phyloP scores from a whole-genome alignment of 2,113 vertebrate genomes.

The Columba janthina region DNA sequence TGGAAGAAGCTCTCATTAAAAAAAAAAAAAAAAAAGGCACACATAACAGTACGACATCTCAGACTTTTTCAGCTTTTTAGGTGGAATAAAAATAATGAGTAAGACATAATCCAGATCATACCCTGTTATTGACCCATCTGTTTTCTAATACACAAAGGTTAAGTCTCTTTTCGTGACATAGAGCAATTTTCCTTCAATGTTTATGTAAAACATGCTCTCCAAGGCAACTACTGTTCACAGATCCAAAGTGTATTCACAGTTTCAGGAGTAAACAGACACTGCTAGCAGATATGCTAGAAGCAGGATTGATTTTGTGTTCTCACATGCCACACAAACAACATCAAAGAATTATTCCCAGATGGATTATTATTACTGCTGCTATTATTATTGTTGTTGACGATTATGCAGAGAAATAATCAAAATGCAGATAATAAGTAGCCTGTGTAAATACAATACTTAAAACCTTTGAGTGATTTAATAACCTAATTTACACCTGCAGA shows the following conservation, averaged over 20 bases:
- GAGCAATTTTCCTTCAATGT: not conserved
- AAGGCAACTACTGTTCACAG: conserved; percentile 1
- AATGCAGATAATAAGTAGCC: not conserved
- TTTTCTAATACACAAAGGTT: not conserved
- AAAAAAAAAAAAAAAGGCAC: not conserved
- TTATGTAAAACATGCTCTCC: not conserved
- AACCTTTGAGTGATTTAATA: not conserved
- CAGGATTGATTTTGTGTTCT: not conserved
- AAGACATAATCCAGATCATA: not conserved
- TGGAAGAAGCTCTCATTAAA: not conserved
- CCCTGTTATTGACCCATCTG: not conserved
- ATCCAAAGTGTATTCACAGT: not conserved
- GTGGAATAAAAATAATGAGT: not conserved
- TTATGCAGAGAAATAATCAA: not conserved
- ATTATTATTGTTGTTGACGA: not conserved
- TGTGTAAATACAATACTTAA: not conserved
- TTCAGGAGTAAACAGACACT: conserved; percentile 27
- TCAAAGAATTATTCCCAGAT: not conserved
- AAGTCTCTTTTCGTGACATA: not conserved
- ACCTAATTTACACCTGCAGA: not conserved
- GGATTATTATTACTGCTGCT: not conserved
- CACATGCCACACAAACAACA: not conserved
- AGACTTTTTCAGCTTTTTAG: not conserved
- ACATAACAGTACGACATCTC: not conserved
- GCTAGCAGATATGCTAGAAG: conserved; percentile 1